A percentile compares a stretch with the other conserved stretches of the same genome.
Conservation (phyloP, 30 jellyfish, hydroid and myxozoan species). For the Mastigias papua region DNA sequence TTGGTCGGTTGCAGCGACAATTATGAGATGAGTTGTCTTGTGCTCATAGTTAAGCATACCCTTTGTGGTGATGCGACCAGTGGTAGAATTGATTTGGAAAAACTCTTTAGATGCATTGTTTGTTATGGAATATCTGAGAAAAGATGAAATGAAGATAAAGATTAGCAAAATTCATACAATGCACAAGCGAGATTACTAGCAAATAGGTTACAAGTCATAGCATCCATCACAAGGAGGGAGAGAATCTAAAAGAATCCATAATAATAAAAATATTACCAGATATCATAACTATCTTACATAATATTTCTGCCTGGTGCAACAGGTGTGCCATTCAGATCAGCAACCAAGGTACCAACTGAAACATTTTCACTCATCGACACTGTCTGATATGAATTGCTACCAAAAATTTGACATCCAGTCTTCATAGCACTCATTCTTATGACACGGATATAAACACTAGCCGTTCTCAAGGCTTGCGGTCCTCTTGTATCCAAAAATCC, state of each 20-base stretch:
- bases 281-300: conserved; percentile 1
- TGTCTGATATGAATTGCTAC: conserved; percentile 19
- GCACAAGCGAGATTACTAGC: neutral
- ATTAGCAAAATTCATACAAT: neutral
- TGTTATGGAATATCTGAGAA: conserved; percentile 36
- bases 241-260: no score
- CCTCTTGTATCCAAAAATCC: conserved; percentile 78
- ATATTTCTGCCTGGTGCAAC: conserved; percentile 64
- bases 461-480: conserved; percentile 25
- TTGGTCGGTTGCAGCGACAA: conserved; percentile 76
- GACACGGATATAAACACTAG: conserved; percentile 46
- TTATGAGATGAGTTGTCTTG: conserved; percentile 51
- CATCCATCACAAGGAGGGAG: no score
- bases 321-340: conserved; percentile 26
- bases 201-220: no score
- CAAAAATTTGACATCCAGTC: conserved; percentile 72
- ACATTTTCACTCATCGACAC: conserved; percentile 45
- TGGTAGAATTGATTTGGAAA: conserved; percentile 65
- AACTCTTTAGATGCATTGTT: conserved; percentile 45
- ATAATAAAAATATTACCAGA: no score
- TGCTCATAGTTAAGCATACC: conserved; percentile 71
- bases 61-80: conserved; percentile 78
- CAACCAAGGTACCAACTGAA: conserved; percentile 59
- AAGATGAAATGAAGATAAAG: neutral
- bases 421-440: conserved; percentile 57